Percentiles rank a stretch among this genome's conserved stretches.
Evolutionary conservation across 1,140 invertebrate genomes (phyloP).

Genomic region (Zophobas atratus): DNA sequence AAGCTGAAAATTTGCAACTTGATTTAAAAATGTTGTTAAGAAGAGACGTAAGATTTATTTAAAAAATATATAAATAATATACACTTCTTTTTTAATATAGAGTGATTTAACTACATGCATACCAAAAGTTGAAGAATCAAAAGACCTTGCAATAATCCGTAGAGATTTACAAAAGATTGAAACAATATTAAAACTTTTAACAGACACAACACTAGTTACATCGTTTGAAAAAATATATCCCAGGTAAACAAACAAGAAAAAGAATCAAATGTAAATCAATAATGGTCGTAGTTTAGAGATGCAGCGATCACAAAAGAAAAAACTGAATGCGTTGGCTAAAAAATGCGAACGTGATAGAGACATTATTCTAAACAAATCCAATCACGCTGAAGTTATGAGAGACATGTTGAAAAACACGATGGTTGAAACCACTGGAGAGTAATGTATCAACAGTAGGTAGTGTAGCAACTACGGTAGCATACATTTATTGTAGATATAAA

Average conservation of each 20-base stretch:
- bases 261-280: conserved; percentile 22
- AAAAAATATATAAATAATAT: background rate
- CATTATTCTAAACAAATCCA: conserved; percentile 69
- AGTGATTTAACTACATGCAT: conserved; percentile 67
- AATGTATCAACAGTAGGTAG: background rate
- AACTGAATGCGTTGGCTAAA: conserved; percentile 70
- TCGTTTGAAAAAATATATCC: conserved; percentile 69
- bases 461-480: conserved; percentile 50
- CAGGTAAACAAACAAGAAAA: conserved; percentile 63
- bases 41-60: conserved; percentile 70
- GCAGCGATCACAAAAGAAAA: conserved; percentile 71
- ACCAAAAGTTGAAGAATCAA: conserved; percentile 56
- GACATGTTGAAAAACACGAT: conserved; percentile 73
- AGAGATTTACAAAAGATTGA: conserved; percentile 70
- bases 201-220: conserved; percentile 68
- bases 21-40: conserved; percentile 73
- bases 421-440: conserved; percentile 69
- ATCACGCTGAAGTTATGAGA: conserved; percentile 72
- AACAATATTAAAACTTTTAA: conserved; percentile 70
- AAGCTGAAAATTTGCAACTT: conserved; percentile 72
- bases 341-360: conserved; percentile 70
- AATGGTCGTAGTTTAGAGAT: conserved; percentile 70
- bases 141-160: conserved; percentile 68
- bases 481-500: conserved; percentile 68
- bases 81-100: conserved; percentile 59